Percentiles rank a stretch among this genome's conserved stretches.
phyloP scores from a whole-genome alignment of 2,888 invertebrate genomes.

The Netelia virgata region DNA sequence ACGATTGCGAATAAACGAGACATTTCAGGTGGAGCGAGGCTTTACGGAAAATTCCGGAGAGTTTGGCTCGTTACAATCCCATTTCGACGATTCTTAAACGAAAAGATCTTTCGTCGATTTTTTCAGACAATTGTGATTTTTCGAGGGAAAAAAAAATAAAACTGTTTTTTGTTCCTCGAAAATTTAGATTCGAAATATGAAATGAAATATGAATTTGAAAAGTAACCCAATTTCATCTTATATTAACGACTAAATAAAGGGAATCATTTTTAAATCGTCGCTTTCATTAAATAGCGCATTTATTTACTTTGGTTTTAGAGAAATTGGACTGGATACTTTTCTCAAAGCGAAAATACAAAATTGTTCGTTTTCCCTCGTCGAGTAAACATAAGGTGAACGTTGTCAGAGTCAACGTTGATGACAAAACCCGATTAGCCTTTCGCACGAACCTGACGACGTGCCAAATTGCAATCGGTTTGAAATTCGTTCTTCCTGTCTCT shows the following conservation, averaged over 20 bases:
- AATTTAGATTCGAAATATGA: not conserved
- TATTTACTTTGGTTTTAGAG: no score
- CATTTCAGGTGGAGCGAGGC: conserved; percentile 16
- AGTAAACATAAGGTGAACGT: not conserved
- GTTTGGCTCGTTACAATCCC: not conserved
- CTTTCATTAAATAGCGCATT: no score
- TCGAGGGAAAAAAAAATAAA: not conserved
- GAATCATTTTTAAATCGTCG: no score
- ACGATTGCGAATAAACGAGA: conserved; percentile 56
- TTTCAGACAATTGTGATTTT: no score
- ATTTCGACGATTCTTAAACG: not conserved
- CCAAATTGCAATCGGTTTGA: conserved; percentile 63
- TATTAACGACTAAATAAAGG: no score
- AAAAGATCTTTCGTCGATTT: not conserved
- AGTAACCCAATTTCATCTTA: no score
- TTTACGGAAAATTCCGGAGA: conserved; percentile 27
- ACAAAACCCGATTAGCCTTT: conserved; percentile 22
- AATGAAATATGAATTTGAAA: no score
- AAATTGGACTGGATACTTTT: not conserved
- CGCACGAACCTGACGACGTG: conserved; percentile 40
- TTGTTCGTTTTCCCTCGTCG: not conserved
- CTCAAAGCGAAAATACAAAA: not conserved
- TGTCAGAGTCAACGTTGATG: conserved; percentile 9
- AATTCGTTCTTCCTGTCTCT: conserved; percentile 27
- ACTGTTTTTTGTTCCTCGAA: not conserved